phyloP scores from a whole-genome alignment of 2,113 vertebrate species.

The Paradisaea rubra region DNA sequence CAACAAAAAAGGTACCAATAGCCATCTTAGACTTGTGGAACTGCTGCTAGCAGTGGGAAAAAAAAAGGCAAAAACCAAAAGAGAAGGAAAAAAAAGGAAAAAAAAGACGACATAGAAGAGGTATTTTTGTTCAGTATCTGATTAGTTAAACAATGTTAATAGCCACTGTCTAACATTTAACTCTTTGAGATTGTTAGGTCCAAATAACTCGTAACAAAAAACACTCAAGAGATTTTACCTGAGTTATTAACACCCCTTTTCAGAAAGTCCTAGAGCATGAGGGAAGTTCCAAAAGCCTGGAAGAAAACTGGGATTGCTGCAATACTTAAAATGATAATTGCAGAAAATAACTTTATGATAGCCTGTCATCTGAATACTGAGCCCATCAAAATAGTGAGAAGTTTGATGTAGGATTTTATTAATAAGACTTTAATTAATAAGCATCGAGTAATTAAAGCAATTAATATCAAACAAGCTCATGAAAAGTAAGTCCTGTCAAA shows the following conservation, averaged over 20 bases:
- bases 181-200: background rate
- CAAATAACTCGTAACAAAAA: background rate
- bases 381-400: constrained; percentile 26
- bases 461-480: constrained; percentile 51
- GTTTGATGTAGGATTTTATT: constrained; percentile 25
- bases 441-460: constrained; percentile 52
- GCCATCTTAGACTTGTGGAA: background rate
- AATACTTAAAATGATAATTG: background rate
- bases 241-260: background rate
- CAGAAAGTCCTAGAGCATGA: background rate
- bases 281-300: background rate
- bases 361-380: constrained; percentile 17
- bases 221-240: background rate
- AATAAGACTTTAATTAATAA: constrained; percentile 52
- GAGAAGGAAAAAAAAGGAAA: accelerated
- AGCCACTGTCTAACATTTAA: background rate
- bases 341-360: constrained; percentile 33
- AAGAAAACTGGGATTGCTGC: background rate
- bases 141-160: background rate
- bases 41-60: no score
- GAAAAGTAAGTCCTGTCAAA: constrained; percentile 52
- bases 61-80: background rate
- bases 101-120: background rate
- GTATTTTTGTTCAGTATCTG: background rate
- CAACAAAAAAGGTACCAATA: background rate